These are phyloP conservation scores for Caranx ignobilis DNA, from an alignment of 2,113 vertebrate genomes.

Conservation along the genomic window DNA sequence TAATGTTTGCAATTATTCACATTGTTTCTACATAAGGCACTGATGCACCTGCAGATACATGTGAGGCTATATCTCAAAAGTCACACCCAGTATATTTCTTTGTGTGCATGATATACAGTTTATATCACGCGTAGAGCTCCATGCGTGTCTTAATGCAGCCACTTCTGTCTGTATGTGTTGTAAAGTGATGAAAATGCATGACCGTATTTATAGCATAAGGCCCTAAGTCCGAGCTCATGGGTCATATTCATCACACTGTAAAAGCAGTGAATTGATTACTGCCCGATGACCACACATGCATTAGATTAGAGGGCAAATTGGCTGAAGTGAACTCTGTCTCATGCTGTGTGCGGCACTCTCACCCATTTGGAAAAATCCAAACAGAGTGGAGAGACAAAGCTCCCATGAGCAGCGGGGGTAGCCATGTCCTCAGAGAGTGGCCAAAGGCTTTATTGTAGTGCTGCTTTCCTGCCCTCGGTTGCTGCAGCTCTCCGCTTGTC, in stretches of 20 bases:
- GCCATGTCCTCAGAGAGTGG: slow-evolving; percentile 75
- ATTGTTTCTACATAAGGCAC: slow-evolving; percentile 6
- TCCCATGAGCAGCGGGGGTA: slow-evolving; percentile 65
- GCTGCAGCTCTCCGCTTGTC: slow-evolving; percentile 79
- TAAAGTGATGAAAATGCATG: slow-evolving; percentile 67
- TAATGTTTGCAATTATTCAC: slow-evolving; percentile 24
- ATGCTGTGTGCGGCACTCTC: slow-evolving; percentile 55
- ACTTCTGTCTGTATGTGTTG: slow-evolving; percentile 39
- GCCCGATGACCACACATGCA: slow-evolving; percentile 47
- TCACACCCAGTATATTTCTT: not conserved
- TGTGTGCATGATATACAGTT: slow-evolving; percentile 27
- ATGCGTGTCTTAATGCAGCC: slow-evolving; percentile 22
- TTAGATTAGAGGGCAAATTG: slow-evolving; percentile 60
- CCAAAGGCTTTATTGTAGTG: slow-evolving; percentile 68
- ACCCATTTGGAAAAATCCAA: slow-evolving; percentile 68
- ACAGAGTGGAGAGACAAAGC: slow-evolving; percentile 64
- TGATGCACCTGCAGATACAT: slow-evolving; percentile 20
- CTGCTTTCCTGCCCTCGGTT: slow-evolving; percentile 72
- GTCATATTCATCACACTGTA: slow-evolving; percentile 56
- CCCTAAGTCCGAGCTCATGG: slow-evolving; percentile 49
- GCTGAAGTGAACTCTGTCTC: slow-evolving; percentile 48
- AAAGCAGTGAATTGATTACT: slow-evolving; percentile 66
- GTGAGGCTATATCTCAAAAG: not conserved
- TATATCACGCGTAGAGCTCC: not conserved
- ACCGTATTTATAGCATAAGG: slow-evolving; percentile 65